Evolutionary conservation across 2,888 invertebrate species (phyloP), one percentile per base, ranked within the genome.

Genomic region (Thelaira solivaga): DNA sequence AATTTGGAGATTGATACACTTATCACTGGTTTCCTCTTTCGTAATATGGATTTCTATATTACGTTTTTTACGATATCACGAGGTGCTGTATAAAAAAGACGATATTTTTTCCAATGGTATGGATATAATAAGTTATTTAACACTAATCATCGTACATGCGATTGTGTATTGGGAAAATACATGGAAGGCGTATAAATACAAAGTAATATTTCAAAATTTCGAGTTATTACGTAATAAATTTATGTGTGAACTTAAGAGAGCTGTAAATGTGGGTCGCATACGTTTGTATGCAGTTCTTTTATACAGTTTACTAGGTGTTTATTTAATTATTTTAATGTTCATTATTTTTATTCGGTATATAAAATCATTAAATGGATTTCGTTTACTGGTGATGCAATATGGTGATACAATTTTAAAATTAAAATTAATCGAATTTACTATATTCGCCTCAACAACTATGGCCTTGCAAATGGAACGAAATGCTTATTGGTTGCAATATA

Each of bases 61-160:
- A 8, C 73, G 76, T 1, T 62, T 78, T 18, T 11, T 59, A 8
- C 43, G 73, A 10, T 69, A 34, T 55, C 51, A 74, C 31, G 69
- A 79, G n/a, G 74, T 74, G 1, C 22, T 74, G 1, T 73, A 78
- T 29, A 69, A 69, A 11, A 51, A 76, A 2, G 18, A 62, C n/a
- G 86, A 85, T 62, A 31, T 41, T 2, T 80, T 86, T 7, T 85
- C 86, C 2, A 80, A 73, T 8, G 29, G 41, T 2, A 62, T 86
- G 24, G 85, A 85, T 41, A 7, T 81, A 6, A 2, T 80, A 0
- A 81, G 79, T n/a, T 85, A 80, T 62, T 11, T 45, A 0, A 61
- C 65, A 0, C 45, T 86, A 1, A 18, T 76, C 1, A 3, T 61
- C 0, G 36, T 62, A 10, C 83, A 85, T 29, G 18, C 74, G 11